Evolutionary conservation across 2,113 vertebrate genomes (phyloP).

Genomic region (Dicentrarchus labrax): DNA sequence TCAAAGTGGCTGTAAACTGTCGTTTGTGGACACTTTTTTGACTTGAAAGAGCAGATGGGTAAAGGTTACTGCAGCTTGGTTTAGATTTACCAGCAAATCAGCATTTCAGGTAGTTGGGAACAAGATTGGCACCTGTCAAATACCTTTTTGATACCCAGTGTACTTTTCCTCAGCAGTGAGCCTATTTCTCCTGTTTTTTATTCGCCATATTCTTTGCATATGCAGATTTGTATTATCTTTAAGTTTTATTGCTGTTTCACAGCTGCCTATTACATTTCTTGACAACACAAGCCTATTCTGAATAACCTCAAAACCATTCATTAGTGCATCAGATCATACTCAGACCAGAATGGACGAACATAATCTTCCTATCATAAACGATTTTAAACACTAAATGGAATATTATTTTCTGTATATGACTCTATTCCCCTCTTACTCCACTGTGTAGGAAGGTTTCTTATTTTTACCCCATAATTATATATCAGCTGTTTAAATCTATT

Average conservation of each 20-base stretch:
- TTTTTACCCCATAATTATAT: neutral
- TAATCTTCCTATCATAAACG: neutral
- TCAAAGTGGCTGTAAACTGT: slow-evolving; percentile 29
- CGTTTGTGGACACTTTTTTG: neutral
- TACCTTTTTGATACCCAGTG: neutral
- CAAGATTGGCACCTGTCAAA: neutral
- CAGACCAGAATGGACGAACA: no score
- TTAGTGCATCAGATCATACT: neutral
- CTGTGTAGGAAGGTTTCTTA: neutral
- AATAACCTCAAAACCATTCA: neutral
- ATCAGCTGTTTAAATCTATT: neutral
- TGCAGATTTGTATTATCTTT: neutral
- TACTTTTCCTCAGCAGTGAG: neutral
- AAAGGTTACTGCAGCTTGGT: neutral
- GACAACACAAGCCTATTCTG: neutral
- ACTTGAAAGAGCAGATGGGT: neutral
- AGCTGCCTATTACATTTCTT: no score
- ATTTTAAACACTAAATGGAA: neutral
- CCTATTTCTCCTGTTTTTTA: neutral
- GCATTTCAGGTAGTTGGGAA: neutral
- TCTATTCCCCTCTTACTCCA: neutral
- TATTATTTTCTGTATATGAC: neutral
- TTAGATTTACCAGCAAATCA: neutral
- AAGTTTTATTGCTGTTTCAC: no score
- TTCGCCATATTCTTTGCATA: neutral